phyloP scores from a whole-genome alignment of 2,888 invertebrate species.

The Camponotus fellah region DNA sequence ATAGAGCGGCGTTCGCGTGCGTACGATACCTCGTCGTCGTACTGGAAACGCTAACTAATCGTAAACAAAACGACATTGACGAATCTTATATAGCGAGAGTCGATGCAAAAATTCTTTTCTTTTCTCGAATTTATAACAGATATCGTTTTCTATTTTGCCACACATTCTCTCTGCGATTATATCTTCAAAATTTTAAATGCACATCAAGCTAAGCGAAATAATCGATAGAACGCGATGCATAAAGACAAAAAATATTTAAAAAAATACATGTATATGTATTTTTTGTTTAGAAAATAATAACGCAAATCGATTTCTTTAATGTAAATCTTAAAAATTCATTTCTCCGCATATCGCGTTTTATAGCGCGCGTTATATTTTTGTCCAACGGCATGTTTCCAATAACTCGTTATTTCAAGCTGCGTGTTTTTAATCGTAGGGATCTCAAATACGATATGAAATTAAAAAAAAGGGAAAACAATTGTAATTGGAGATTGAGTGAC shows the following conservation, averaged over 20 bases:
- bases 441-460: slow-evolving; percentile 29
- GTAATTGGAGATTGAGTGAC: slow-evolving; percentile 39
- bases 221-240: not conserved
- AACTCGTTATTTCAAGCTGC: slow-evolving; percentile 23
- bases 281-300: slow-evolving; percentile 7
- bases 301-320: not conserved
- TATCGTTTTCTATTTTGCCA: not conserved
- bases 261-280: not conserved
- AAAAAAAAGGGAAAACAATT: slow-evolving; percentile 25
- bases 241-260: not conserved
- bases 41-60: slow-evolving; percentile 14
- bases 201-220: not conserved
- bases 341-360: not conserved
- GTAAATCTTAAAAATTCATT: slow-evolving; percentile 29
- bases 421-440: slow-evolving; percentile 33
- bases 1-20: slow-evolving; percentile 36
- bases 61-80: not conserved
- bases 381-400: slow-evolving; percentile 6
- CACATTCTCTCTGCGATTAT: not conserved
- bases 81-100: not conserved
- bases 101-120: not conserved
- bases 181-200: not conserved
- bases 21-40: slow-evolving; percentile 1
- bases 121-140: not conserved
- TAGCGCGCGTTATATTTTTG: not conserved